Evolutionary conservation across 1,140 invertebrate species (phyloP).

Genomic region (Sarcophaga bullata): DNA sequence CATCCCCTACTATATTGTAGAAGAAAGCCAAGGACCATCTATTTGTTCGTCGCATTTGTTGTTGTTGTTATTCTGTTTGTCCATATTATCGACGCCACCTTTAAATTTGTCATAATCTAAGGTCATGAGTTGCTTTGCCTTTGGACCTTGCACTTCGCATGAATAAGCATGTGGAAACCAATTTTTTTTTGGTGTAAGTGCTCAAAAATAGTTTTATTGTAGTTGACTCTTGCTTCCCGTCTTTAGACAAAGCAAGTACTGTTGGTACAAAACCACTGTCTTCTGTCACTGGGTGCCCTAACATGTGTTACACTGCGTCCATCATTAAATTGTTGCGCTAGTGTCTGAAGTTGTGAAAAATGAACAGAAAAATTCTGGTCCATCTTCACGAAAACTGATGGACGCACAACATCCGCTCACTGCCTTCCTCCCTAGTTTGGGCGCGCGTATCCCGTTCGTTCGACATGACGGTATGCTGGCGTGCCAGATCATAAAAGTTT

Average conservation of each 20-base stretch:
- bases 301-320: no score
- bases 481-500: no score
- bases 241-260: slow-evolving; percentile 12
- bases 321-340: no score
- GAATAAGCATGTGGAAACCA: slow-evolving; percentile 49
- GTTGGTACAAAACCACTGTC: slow-evolving; percentile 47
- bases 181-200: slow-evolving; percentile 54
- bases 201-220: slow-evolving; percentile 44
- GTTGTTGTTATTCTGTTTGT: slow-evolving; percentile 59
- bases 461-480: no score
- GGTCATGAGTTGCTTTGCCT: slow-evolving; percentile 62
- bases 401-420: no score
- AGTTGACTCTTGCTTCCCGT: slow-evolving; percentile 5
- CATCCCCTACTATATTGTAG: slow-evolving; percentile 55
- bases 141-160: slow-evolving; percentile 39
- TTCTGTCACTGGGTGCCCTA: no score
- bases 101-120: slow-evolving; percentile 65
- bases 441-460: no score
- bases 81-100: slow-evolving; percentile 65
- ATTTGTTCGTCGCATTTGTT: slow-evolving; percentile 48
- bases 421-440: no score
- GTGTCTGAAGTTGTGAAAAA: no score
- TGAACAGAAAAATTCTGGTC: no score
- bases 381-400: no score
- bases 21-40: slow-evolving; percentile 58